A percentile compares a stretch with the other conserved stretches of the same genome.
These are phyloP conservation scores for Anagyrus pseudococci DNA, from an alignment of 2,888 invertebrate genomes.

Conservation along the genomic window DNA sequence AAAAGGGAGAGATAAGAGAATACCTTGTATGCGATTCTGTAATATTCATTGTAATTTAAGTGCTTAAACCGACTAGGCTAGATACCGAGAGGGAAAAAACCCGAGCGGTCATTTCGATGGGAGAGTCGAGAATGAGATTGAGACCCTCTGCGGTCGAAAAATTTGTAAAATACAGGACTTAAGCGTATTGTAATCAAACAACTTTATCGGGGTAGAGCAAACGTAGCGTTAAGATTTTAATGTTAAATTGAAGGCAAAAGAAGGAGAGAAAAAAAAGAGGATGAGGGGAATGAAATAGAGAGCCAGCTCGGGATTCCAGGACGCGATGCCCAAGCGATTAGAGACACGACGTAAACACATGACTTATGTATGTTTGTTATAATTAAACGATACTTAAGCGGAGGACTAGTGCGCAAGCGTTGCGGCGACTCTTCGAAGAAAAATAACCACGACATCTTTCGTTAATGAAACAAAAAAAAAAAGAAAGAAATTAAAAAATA, in stretches of 20 bases:
- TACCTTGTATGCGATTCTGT: slow-evolving; percentile 29
- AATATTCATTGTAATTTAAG: slow-evolving; percentile 41
- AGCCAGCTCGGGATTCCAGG: slow-evolving; percentile 13
- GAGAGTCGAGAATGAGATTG: slow-evolving; percentile 11
- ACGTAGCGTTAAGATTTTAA: slow-evolving; percentile 36
- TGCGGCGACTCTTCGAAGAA: slow-evolving; percentile 16
- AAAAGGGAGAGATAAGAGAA: neutral
- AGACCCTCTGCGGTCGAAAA: too few relatives aligned
- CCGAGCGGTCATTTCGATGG: slow-evolving; percentile 2
- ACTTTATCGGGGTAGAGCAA: slow-evolving; percentile 36
- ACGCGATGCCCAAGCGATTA: slow-evolving; percentile 13
- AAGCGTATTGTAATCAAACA: slow-evolving; percentile 48
- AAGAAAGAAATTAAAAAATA: slow-evolving; percentile 1
- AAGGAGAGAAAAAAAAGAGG: slow-evolving; percentile 15
- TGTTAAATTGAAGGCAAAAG: slow-evolving; percentile 31
- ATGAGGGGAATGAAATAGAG: slow-evolving; percentile 9
- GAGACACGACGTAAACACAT: slow-evolving; percentile 12
- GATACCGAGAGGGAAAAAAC: slow-evolving; percentile 21
- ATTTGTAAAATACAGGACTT: slow-evolving; percentile 50
- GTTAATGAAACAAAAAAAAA: slow-evolving; percentile 4
- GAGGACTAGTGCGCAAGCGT: slow-evolving; percentile 13
- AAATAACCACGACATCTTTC: slow-evolving; percentile 5
- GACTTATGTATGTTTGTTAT: slow-evolving; percentile 33
- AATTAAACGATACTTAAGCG: slow-evolving; percentile 25
- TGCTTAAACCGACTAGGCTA: slow-evolving; percentile 35